These are phyloP conservation scores for Leucosticte australis DNA, from an alignment of 2,113 vertebrate genomes.

Conservation along the genomic window DNA sequence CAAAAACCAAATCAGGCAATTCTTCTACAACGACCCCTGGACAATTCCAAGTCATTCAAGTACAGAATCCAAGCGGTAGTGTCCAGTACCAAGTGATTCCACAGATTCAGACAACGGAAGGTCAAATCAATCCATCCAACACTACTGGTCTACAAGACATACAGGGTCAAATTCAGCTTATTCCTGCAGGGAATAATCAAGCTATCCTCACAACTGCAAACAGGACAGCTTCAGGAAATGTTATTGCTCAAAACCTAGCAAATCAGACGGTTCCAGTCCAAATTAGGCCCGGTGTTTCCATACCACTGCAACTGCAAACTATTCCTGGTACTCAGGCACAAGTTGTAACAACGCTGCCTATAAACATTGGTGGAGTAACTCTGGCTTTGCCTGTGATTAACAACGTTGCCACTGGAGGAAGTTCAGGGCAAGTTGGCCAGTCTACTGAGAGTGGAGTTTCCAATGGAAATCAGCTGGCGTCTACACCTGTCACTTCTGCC, in stretches of 20 bases:
- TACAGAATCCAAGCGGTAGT: constrained; percentile 87
- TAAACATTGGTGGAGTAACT: constrained; percentile 96
- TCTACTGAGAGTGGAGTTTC: constrained; percentile 86
- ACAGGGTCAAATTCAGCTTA: constrained; percentile 93
- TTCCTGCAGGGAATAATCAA: constrained; percentile 90
- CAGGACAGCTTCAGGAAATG: constrained; percentile 82
- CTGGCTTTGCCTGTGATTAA: constrained; percentile 95
- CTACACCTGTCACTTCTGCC: constrained; percentile 77
- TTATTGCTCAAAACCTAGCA: constrained; percentile 87
- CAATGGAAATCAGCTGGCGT: constrained; percentile 88
- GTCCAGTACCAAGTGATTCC: constrained; percentile 98
- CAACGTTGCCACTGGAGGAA: constrained; percentile 83
- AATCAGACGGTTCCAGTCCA: constrained; percentile 93
- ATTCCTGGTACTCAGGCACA: constrained; percentile 91
- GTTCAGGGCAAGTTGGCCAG: constrained; percentile 86
- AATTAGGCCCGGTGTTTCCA: constrained; percentile 92
- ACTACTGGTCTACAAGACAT: constrained; percentile 84
- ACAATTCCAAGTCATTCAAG: constrained; percentile 95
- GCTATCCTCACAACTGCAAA: constrained; percentile 84
- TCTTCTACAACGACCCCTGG: constrained; percentile 70
- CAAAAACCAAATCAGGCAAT: constrained; percentile 82
- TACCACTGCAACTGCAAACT: constrained; percentile 93
- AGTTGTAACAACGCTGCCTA: constrained; percentile 94
- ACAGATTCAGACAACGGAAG: constrained; percentile 94
- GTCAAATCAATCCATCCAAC: constrained; percentile 88